Evolutionary conservation across 1,140 invertebrate species (phyloP).

Genomic region (Mylabris phalerata): DNA sequence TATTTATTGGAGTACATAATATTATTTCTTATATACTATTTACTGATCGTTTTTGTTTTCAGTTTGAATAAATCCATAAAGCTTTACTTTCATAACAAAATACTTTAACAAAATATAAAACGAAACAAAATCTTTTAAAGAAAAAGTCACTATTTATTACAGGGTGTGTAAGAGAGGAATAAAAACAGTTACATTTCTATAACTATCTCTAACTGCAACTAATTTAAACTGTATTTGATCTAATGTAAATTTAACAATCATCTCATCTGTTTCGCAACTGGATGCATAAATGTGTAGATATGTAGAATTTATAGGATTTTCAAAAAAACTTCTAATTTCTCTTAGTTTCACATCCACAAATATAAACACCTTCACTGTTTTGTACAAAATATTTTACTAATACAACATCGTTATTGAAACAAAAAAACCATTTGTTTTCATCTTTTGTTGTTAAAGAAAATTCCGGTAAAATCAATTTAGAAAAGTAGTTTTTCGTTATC

Average conservation of each 20-base stretch:
- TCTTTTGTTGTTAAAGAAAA: background rate
- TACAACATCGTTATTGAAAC: background rate
- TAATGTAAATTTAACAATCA: background rate
- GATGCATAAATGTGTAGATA: background rate
- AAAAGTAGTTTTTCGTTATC: background rate
- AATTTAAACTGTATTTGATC: constrained; percentile 1
- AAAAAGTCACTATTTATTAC: background rate
- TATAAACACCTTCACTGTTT: background rate
- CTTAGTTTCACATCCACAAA: background rate
- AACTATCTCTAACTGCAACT: background rate
- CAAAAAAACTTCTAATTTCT: background rate
- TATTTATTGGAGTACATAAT: too few relatives aligned
- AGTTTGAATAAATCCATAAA: background rate
- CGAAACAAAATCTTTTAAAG: background rate
- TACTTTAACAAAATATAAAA: background rate
- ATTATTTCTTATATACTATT: too few relatives aligned
- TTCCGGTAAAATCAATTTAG: background rate
- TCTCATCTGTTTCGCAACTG: background rate
- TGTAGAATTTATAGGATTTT: background rate
- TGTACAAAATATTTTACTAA: too few relatives aligned
- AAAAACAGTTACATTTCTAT: background rate
- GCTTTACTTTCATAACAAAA: background rate
- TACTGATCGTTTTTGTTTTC: too few relatives aligned
- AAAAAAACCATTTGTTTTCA: too few relatives aligned
- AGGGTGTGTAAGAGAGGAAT: background rate